Evolutionary conservation across 2,113 vertebrate genomes (phyloP).

Genomic region (Urocynchramus pylzowi): DNA sequence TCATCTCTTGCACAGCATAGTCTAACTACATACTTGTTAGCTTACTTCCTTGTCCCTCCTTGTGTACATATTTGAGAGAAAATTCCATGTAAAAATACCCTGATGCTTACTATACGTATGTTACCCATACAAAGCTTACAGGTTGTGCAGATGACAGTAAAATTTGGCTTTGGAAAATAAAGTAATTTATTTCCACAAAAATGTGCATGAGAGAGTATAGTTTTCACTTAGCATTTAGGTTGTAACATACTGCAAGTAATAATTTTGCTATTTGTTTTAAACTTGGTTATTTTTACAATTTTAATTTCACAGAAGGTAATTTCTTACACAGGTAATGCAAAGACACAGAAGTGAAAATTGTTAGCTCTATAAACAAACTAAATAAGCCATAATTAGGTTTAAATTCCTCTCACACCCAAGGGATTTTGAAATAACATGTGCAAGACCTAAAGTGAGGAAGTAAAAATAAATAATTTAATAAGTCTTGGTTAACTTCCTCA

Average conservation of each 20-base stretch:
- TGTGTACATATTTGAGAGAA: background rate
- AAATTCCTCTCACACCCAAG: constrained; percentile 23
- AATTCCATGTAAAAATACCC: background rate
- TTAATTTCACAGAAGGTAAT: background rate
- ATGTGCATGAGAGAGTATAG: background rate
- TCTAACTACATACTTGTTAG: background rate
- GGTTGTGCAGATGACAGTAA: background rate
- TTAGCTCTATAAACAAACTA: constrained; percentile 20
- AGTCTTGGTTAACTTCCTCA: background rate
- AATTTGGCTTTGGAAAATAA: background rate
- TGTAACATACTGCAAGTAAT: background rate
- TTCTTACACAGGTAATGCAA: background rate
- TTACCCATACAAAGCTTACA: background rate
- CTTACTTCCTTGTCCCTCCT: background rate
- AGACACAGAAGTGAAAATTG: background rate
- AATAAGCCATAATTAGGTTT: background rate
- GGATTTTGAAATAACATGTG: background rate
- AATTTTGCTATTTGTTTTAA: background rate
- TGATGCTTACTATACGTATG: background rate
- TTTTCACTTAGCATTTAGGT: background rate
- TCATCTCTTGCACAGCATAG: background rate
- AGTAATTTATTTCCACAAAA: background rate
- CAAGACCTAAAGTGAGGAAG: background rate
- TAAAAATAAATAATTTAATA: constrained; percentile 32
- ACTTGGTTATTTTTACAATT: background rate